Percentiles rank a stretch among this genome's conserved stretches.
Conservation (phyloP, 2,113 vertebrate species). For the Lota lota region DNA sequence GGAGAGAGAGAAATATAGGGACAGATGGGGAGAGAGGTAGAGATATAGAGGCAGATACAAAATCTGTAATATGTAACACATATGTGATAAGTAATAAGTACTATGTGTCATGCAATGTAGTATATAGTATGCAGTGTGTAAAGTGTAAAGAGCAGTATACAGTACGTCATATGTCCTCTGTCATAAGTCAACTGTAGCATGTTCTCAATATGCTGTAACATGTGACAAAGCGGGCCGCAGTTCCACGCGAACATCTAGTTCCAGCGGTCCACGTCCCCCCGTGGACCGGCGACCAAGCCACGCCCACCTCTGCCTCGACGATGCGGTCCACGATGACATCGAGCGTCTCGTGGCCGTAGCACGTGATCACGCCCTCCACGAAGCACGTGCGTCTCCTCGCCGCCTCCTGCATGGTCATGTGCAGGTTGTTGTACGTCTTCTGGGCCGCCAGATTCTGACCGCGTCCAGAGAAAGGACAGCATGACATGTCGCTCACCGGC, state of each 20-base stretch:
- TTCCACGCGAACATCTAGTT: too few species aligned
- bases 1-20: too few species aligned
- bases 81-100: too few species aligned
- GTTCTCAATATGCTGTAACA: too few species aligned
- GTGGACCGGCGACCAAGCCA: background rate
- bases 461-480: background rate
- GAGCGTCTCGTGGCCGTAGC: slow-evolving; percentile 83
- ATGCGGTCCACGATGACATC: slow-evolving; percentile 85
- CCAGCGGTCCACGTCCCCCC: background rate
- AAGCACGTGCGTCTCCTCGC: slow-evolving; percentile 72
- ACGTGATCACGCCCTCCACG: slow-evolving; percentile 88
- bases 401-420: slow-evolving; percentile 84
- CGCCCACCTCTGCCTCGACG: slow-evolving; percentile 80
- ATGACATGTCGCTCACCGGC: background rate
- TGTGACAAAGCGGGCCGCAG: too few species aligned
- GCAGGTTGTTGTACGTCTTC: slow-evolving; percentile 89
- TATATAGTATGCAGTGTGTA: background rate
- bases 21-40: too few species aligned
- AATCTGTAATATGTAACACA: too few species aligned
- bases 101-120: too few species aligned
- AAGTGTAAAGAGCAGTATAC: too few species aligned
- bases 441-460: slow-evolving; percentile 85
- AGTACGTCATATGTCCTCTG: too few species aligned
- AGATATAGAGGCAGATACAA: too few species aligned
- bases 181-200: too few species aligned